A percentile compares a stretch with the other conserved stretches of the same genome.
Conservation (phyloP, 2,888 invertebrate genomes). For the Heliconius aoede region DNA sequence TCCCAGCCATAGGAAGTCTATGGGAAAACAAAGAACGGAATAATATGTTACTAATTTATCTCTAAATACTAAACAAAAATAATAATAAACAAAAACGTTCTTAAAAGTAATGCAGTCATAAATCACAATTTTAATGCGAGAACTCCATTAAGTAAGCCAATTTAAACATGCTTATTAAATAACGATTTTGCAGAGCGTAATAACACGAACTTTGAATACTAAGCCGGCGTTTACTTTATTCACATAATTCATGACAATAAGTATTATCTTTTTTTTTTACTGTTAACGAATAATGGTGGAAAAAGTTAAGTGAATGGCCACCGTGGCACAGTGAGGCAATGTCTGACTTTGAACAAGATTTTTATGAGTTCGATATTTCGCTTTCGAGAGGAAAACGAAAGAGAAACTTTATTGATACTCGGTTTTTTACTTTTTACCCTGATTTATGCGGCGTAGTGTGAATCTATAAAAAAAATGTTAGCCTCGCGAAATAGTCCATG, state of each 20-base stretch:
- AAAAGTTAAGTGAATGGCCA: neutral
- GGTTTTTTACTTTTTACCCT: too few species aligned
- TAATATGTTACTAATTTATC: too few species aligned
- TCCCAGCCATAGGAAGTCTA: too few species aligned
- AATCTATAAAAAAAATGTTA: too few species aligned
- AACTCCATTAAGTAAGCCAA: constrained; percentile 22
- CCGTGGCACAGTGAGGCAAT: neutral
- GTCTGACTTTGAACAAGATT: too few species aligned
- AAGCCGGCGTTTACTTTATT: constrained; percentile 11
- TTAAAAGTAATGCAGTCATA: neutral
- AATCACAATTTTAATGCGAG: constrained; percentile 16
- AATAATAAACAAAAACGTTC: neutral
- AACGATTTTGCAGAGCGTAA: constrained; percentile 17
- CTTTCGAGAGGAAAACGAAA: too few species aligned
- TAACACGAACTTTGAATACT: constrained; percentile 16
- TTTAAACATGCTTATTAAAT: constrained; percentile 22
- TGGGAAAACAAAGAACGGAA: too few species aligned
- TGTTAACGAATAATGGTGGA: neutral
- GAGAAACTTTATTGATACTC: too few species aligned
- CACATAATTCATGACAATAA: constrained; percentile 7
- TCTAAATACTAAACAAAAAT: too few species aligned
- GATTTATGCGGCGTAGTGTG: too few species aligned
- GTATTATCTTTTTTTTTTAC: constrained; percentile 4
- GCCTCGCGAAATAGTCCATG: too few species aligned
- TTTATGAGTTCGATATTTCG: too few species aligned